A percentile compares a stretch with the other conserved stretches of the same genome.
Conservation (phyloP, 2,113 vertebrate genomes). For the Platichthys stellatus region DNA sequence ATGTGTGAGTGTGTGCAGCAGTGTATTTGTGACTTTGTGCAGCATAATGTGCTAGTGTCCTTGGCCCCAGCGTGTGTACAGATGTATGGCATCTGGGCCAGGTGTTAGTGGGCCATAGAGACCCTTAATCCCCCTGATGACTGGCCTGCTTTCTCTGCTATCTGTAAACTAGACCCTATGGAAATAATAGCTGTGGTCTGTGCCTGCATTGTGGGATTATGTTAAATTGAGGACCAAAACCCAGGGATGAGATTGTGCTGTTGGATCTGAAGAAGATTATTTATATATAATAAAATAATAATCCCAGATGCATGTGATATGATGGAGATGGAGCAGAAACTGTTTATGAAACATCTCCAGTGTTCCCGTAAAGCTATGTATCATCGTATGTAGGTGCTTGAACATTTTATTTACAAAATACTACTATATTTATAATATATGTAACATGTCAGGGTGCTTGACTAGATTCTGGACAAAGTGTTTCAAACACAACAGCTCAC, state of each 20-base stretch:
- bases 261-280: conserved; percentile 25
- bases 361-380: not conserved
- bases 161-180: conserved; percentile 49
- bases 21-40: conserved; percentile 18
- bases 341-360: not conserved
- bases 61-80: conserved; percentile 31
- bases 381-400: not conserved
- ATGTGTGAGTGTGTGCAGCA: not conserved
- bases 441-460: not conserved
- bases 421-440: not conserved
- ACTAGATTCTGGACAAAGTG: not conserved
- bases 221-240: no score
- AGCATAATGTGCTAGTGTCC: conserved; percentile 27
- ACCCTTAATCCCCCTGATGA: conserved; percentile 62
- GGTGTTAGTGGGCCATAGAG: conserved; percentile 61
- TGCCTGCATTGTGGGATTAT: conserved; percentile 63
- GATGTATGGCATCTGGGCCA: conserved; percentile 65
- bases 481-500: not conserved
- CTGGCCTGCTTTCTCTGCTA: conserved; percentile 59
- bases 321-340: not conserved
- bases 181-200: conserved; percentile 32
- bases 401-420: not conserved
- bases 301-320: conserved; percentile 14
- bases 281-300: conserved; percentile 25
- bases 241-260: no score